phyloP scores from a whole-genome alignment of 2,797 vertebrate species.

The Bufotes viridis region DNA sequence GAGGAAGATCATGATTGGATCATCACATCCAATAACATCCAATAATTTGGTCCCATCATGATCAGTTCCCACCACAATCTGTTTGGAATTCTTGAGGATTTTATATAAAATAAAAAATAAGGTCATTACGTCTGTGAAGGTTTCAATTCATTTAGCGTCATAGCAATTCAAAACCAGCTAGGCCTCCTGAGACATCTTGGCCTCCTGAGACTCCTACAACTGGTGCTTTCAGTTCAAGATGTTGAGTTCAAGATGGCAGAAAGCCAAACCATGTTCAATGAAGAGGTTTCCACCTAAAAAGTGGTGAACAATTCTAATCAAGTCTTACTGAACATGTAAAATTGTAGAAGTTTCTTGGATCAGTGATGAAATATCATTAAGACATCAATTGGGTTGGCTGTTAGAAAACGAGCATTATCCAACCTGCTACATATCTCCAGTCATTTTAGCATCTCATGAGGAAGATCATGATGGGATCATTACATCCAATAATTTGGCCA shows the following conservation, averaged over 20 bases:
- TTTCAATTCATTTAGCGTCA: neutral
- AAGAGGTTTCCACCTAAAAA: too few species aligned
- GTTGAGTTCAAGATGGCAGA: neutral
- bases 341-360: too few species aligned
- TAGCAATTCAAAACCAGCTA: neutral
- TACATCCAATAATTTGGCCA: too few species aligned
- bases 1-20: too few species aligned
- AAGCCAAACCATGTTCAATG: too few species aligned
- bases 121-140: neutral
- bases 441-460: neutral
- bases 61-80: too few species aligned
- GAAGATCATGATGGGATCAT: neutral
- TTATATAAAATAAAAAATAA: neutral
- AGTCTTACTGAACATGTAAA: neutral
- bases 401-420: neutral
- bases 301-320: neutral
- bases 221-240: neutral
- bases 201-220: neutral
- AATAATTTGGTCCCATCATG: too few species aligned
- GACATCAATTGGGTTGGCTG: neutral
- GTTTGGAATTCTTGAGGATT: too few species aligned
- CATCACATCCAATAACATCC: too few species aligned
- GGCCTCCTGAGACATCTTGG: neutral
- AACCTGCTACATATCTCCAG: neutral
- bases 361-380: neutral